Percentiles rank a stretch among this genome's conserved stretches.
Conservation (phyloP, 2,797 vertebrate species). For the Cercopithecus petaurista region DNA sequence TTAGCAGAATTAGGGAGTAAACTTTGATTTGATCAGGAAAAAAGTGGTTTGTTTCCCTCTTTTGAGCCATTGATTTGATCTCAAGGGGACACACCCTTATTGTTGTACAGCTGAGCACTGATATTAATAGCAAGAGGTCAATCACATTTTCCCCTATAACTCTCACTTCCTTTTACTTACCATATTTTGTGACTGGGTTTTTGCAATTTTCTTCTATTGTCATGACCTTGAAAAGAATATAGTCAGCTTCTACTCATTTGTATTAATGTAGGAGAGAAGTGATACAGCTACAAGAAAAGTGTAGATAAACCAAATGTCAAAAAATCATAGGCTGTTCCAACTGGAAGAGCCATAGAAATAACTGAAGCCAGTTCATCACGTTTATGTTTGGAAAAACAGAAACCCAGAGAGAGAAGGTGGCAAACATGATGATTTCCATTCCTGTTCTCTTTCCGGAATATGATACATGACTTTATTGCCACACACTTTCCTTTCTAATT, state of each 20-base stretch:
- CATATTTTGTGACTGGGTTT: not conserved
- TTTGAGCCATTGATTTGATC: constrained; percentile 2
- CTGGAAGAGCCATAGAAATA: not conserved
- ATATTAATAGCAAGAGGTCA: not conserved
- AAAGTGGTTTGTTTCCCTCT: not conserved
- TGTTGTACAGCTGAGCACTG: not conserved
- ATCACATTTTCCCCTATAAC: not conserved
- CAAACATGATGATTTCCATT: not conserved
- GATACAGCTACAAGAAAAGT: not conserved
- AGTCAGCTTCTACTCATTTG: not conserved
- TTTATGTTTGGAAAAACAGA: not conserved
- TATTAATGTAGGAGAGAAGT: not conserved
- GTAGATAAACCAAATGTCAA: constrained; percentile 21
- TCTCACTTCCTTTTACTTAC: constrained; percentile 1
- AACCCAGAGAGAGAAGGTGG: not conserved
- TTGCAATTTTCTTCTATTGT: not conserved
- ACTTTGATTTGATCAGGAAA: constrained; percentile 1
- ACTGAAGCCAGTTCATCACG: not conserved
- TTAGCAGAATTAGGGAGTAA: not conserved
- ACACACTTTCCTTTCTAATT: not conserved
- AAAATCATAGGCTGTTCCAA: not conserved
- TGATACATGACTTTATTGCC: not conserved
- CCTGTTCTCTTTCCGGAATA: not conserved
- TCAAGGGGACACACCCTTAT: not conserved
- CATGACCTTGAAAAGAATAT: constrained; percentile 45